A percentile compares a stretch with the other conserved stretches of the same genome.
phyloP scores from a whole-genome alignment of 2,888 invertebrate genomes.

The Mylabris sibirica region DNA sequence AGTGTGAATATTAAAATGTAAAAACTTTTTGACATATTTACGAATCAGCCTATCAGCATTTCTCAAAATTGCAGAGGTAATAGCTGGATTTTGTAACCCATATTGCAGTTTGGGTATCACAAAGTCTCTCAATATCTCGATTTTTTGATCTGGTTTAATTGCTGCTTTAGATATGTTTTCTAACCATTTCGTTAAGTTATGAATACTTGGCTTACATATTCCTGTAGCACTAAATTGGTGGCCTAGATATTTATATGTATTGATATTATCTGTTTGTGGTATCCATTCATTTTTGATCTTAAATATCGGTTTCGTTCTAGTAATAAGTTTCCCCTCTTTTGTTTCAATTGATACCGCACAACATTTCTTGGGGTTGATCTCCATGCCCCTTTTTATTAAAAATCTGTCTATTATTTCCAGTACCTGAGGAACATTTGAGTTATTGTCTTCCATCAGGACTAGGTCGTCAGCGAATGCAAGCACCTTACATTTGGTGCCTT shows the following conservation, averaged over 20 bases:
- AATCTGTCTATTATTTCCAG: background rate
- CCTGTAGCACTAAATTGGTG: background rate
- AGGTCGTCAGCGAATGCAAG: slow-evolving; percentile 28
- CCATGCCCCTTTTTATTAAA: background rate
- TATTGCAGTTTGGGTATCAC: background rate
- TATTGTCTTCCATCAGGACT: slow-evolving; percentile 14
- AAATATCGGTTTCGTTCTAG: background rate
- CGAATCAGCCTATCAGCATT: background rate
- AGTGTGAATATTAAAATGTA: background rate
- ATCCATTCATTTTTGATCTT: background rate
- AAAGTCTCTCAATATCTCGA: background rate
- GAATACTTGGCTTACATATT: background rate
- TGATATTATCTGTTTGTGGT: background rate
- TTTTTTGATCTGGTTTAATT: slow-evolving; percentile 11
- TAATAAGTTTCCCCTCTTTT: background rate
- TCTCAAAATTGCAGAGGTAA: background rate
- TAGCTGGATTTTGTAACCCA: background rate
- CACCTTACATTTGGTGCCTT: background rate
- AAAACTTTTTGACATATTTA: background rate
- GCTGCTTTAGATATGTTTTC: background rate
- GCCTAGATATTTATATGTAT: background rate
- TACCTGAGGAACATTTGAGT: background rate
- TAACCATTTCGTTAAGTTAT: background rate
- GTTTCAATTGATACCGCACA: background rate
- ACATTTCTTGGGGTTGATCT: background rate